Evolutionary conservation across 2,888 invertebrate species (phyloP).

Genomic region (Syritta pipiens): DNA sequence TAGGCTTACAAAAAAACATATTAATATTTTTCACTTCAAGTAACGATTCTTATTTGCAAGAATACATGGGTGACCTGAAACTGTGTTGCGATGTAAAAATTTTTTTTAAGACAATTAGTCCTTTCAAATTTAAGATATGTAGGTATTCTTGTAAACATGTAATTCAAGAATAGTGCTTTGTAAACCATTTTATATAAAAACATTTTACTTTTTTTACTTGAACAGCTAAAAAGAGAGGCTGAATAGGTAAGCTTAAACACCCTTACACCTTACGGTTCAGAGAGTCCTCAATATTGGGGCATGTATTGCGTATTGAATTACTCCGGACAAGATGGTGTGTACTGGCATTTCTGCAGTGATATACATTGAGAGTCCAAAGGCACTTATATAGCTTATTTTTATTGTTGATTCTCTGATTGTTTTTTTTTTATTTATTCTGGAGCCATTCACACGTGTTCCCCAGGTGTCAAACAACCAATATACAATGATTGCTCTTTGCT

Average conservation of each 20-base stretch:
- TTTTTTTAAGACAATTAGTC: too few relatives aligned
- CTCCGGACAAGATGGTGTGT: neutral
- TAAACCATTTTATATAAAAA: too few relatives aligned
- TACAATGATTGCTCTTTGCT: conserved; percentile 27
- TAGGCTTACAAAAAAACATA: too few relatives aligned
- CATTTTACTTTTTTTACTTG: too few relatives aligned
- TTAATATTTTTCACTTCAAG: too few relatives aligned
- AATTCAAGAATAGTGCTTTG: too few relatives aligned
- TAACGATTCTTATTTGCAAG: too few relatives aligned
- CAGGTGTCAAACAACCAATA: conserved; percentile 39
- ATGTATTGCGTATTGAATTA: conserved; percentile 22
- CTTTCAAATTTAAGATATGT: too few relatives aligned
- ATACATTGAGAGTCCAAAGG: neutral
- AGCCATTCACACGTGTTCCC: conserved; percentile 30
- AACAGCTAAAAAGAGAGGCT: neutral
- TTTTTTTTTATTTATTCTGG: conserved; percentile 33
- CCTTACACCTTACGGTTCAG: conserved; percentile 11
- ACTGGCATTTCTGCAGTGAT: neutral
- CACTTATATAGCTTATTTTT: conserved; percentile 10
- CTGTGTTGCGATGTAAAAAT: too few relatives aligned
- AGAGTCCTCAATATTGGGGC: neutral
- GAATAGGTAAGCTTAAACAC: neutral
- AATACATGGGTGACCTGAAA: too few relatives aligned
- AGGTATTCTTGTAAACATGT: too few relatives aligned
- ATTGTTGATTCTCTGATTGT: conserved; percentile 3